Percentiles rank a stretch among this genome's conserved stretches.
phyloP scores from a whole-genome alignment of 2,113 vertebrate genomes.

The Bufo bufo region DNA sequence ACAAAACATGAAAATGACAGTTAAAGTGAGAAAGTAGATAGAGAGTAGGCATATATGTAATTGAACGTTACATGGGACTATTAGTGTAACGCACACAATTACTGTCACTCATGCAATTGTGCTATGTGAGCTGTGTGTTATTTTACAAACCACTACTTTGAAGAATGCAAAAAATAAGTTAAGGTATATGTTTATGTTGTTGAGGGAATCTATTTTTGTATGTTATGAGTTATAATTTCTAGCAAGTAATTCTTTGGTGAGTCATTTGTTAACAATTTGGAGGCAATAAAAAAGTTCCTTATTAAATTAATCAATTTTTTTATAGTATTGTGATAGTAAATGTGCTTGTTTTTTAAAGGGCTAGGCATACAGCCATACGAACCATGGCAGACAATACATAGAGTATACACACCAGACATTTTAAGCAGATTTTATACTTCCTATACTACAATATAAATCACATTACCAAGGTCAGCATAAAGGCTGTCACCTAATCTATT shows the following conservation, averaged over 20 bases:
- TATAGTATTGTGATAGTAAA: not conserved
- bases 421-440: not conserved
- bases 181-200: constrained; percentile 47
- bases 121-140: constrained; percentile 42
- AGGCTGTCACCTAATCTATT: not conserved
- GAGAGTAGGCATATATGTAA: constrained; percentile 56
- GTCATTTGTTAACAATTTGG: constrained; percentile 44
- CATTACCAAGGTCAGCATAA: not conserved
- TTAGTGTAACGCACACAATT: constrained; percentile 56
- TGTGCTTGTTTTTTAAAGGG: not conserved
- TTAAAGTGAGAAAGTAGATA: constrained; percentile 52
- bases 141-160: constrained; percentile 42
- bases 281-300: constrained; percentile 4
- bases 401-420: not conserved
- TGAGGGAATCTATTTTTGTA: constrained; percentile 33
- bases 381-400: not conserved
- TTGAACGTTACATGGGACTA: constrained; percentile 56
- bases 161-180: constrained; percentile 14
- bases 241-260: not conserved
- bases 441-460: not conserved
- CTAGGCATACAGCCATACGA: not conserved
- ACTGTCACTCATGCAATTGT: constrained; percentile 51
- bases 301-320: constrained; percentile 4
- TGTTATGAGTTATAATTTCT: constrained; percentile 35
- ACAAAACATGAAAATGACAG: constrained; percentile 50